Conservation (phyloP, 1,140 invertebrate species). For the Spodoptera litura region DNA sequence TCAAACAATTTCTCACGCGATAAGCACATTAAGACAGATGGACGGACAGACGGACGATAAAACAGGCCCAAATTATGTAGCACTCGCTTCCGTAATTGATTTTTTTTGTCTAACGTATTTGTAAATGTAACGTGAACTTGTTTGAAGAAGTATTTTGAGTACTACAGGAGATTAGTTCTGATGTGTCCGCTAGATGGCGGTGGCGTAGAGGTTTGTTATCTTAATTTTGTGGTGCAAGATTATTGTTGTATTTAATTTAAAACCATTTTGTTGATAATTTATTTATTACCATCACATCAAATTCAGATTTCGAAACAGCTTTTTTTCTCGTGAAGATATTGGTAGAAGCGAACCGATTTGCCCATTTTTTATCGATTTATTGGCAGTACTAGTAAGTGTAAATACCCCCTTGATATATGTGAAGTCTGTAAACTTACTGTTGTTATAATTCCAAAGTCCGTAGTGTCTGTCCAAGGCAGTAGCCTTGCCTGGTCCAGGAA, state of each 20-base stretch:
- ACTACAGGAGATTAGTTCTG: not conserved
- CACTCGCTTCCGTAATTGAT: slow-evolving; percentile 59
- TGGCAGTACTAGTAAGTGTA: too few species aligned
- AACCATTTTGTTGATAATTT: too few species aligned
- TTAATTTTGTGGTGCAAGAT: not conserved
- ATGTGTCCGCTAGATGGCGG: slow-evolving; percentile 34
- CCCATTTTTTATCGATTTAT: too few species aligned
- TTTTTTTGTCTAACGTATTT: slow-evolving; percentile 52
- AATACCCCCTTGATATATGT: too few species aligned
- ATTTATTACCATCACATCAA: too few species aligned
- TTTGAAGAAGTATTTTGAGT: not conserved
- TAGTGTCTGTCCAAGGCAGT: too few species aligned
- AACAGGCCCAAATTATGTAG: slow-evolving; percentile 62
- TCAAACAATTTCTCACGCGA: slow-evolving; percentile 61
- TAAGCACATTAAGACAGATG: slow-evolving; percentile 65
- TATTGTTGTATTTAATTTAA: not conserved
- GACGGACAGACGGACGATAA: slow-evolving; percentile 52
- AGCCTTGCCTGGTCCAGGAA: too few species aligned
- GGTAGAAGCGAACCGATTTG: too few species aligned
- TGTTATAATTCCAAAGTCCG: too few species aligned
- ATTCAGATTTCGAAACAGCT: too few species aligned
- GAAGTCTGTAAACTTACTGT: too few species aligned
- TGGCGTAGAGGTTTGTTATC: slow-evolving; percentile 6
- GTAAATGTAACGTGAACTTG: slow-evolving; percentile 5
- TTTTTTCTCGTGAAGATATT: too few species aligned